phyloP scores from a whole-genome alignment of 2,113 vertebrate species.

The Microcebus griseorufus region DNA sequence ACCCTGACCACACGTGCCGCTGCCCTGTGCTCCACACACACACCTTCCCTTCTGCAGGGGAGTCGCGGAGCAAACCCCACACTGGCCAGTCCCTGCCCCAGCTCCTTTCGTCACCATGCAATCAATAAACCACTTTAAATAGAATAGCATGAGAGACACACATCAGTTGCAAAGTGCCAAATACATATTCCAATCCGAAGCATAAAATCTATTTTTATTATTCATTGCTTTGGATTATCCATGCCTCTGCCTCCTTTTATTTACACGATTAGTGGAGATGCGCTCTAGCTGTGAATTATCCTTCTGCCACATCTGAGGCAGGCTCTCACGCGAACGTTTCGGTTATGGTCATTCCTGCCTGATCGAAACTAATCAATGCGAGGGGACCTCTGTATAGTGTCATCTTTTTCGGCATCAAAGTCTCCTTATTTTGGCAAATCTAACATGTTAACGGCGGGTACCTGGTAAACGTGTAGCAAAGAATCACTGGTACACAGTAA shows the following conservation, averaged over 20 bases:
- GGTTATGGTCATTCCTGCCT: neutral
- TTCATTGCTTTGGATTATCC: neutral
- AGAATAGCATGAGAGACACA: neutral
- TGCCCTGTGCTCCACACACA: fast-evolving
- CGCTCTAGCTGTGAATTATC: neutral
- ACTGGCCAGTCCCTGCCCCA: fast-evolving
- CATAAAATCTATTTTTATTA: neutral
- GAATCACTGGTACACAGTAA: neutral
- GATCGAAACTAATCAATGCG: neutral
- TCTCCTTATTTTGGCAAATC: neutral
- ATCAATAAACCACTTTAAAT: neutral
- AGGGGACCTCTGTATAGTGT: neutral
- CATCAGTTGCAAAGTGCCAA: neutral
- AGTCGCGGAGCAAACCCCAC: neutral
- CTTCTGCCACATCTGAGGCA: neutral
- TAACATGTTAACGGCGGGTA: neutral
- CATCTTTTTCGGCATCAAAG: neutral
- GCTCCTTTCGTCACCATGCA: neutral
- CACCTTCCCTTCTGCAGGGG: fast-evolving
- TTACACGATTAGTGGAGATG: neutral
- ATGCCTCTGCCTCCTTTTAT: neutral
- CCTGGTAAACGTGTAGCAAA: neutral
- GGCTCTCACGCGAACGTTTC: neutral
- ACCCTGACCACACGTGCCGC: fast-evolving
- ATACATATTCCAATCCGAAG: neutral